Conservation (phyloP, 2,113 vertebrate species). For the Tetrao urogallus region DNA sequence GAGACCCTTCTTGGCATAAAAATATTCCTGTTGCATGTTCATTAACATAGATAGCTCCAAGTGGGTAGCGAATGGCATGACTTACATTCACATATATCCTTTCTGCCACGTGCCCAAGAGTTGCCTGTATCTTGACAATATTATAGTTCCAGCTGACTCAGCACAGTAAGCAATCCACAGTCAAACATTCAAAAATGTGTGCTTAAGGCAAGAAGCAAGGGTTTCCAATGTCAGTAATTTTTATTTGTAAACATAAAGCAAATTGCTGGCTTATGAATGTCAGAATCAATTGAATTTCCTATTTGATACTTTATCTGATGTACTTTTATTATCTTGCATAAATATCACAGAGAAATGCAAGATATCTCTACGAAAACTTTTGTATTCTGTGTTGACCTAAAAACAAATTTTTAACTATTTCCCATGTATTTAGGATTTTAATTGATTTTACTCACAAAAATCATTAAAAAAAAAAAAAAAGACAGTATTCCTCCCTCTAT, state of each 20-base stretch:
- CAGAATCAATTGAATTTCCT: background rate
- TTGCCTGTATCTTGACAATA: constrained; percentile 1
- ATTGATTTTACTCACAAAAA: background rate
- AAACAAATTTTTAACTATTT: background rate
- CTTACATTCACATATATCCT: background rate
- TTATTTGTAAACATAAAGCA: background rate
- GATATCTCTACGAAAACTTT: background rate
- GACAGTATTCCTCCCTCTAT: background rate
- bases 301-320: background rate
- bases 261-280: background rate
- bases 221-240: background rate
- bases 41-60: constrained; percentile 8
- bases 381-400: background rate
- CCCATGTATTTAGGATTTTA: background rate
- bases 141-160: constrained; percentile 18
- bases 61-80: background rate
- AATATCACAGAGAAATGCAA: background rate
- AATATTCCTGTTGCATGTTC: background rate
- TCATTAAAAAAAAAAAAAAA: background rate
- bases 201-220: background rate
- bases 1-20: constrained; percentile 22
- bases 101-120: constrained; percentile 12
- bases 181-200: background rate
- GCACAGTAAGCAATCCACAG: background rate
- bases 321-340: no score